Base-by-base conservation (phyloP, 92 coral and sea anemone species). In the Galaxea fascicularis region DNA sequence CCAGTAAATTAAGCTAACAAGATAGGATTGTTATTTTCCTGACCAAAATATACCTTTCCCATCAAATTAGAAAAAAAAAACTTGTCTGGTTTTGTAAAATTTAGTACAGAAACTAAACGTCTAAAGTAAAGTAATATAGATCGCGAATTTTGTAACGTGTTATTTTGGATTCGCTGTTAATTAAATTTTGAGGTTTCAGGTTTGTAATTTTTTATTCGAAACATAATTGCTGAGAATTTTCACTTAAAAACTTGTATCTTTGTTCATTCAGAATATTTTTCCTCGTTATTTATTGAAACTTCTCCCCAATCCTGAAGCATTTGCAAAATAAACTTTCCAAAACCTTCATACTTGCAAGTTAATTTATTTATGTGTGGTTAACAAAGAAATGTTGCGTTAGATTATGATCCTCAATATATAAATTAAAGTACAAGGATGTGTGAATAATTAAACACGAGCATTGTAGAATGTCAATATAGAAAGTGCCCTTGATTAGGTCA, bases 151-250 rank as follows among this genome's bases (percentile, higher is more conserved):
- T n/a, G n/a, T n/a, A n/a, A n/a, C 66, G 75, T 79, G 10, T 66
- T 30, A 18, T n/a, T 67, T 66, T 66, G 17, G 53, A n/a, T 71
- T 79, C 28, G 65, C 35, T 66, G 84, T 67, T 79, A 41, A 52
- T 79, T 66, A 65, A 73, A 73, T 71, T 73, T 22, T 58, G 18
- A 73, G 70, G 80, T 60, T 46, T 72, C 4, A 24, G 65, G 16
- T 25, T 8, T 47, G 57, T 78, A 62, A 64, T 47, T 65, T 78
- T 28, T 16, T 17, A 35, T 35, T 35, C 6, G 6, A 35, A 35
- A 35, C 41, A 6, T 35, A 35, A 35, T 35, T 35, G 41, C 6
- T 35, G 6, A 35, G 41, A 35, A 35, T 35, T 35, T 35, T 35
- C 41, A 2, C 13, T 58, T 60, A 26, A 76, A 35, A 51, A 25